Base-by-base conservation (phyloP, 2,113 vertebrate genomes). In the Semnornis frantzii region DNA sequence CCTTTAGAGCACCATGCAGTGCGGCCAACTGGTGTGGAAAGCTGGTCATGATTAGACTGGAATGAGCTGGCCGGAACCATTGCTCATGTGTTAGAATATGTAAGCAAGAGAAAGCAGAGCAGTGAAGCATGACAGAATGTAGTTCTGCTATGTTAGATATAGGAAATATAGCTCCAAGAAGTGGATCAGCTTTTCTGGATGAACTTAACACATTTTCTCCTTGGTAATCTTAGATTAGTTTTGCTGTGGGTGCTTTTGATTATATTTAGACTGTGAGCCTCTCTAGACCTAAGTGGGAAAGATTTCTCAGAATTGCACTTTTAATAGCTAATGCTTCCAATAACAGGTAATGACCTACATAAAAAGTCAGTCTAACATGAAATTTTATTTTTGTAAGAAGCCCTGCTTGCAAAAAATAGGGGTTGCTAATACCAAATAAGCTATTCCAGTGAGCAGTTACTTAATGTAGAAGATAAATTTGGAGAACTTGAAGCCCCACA, bases 11-110 rank as follows among this genome's bases (percentile, higher is more conserved):
- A 66, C 42, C 16, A 9, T 9, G 12, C 16, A 6, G 31, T 15
- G 10, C 50, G 44, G 31, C 54, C 44, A 50, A 48, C 17, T 14
- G n/a, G 39, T 59, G 64, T 55, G 34, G 25, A 66, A 54, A 85
- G 31, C 12, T 46, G 58, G 15, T 50, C 6, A 1, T 8, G 20
- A 27, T 18, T 12, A 25, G 33, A 70, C n/a, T 19, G 28, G 39
- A 42, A 24, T 39, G 16, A 74, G 33, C 37, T 17, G 14, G 73
- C 12, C 70, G 59, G 74, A 52, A 90, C 30, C 15, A 28, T 1
- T 10, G 33, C 27, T 11, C 2, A 1, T 42, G 16, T 60, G 39
- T 46, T 71, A 8, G 1, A 52, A 33, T 37, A 18, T 0, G 3
- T 30, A 25, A 15, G 28, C 12, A 27, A 44, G 68, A 1, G 2